Evolutionary conservation across 2,797 vertebrate genomes (phyloP).

Genomic region (Chromis chromis): DNA sequence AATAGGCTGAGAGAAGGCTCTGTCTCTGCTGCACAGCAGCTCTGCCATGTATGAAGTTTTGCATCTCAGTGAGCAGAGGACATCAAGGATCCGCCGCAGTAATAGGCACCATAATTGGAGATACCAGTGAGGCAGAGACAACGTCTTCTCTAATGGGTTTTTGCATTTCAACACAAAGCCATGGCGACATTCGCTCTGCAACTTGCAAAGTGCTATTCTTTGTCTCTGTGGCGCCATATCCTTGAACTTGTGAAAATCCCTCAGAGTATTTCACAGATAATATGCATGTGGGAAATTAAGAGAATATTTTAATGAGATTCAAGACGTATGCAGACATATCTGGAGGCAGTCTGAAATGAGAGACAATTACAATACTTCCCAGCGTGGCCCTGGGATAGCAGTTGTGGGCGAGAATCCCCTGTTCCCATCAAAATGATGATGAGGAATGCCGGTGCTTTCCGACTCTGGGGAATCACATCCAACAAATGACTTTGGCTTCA

Average conservation of each 20-base stretch:
- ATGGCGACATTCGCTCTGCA: slow-evolving; percentile 43
- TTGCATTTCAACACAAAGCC: slow-evolving; percentile 43
- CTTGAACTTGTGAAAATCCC: slow-evolving; percentile 71
- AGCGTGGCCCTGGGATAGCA: slow-evolving; percentile 29
- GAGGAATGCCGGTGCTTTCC: slow-evolving; percentile 40
- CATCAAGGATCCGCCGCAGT: slow-evolving; percentile 43
- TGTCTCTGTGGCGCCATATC: slow-evolving; percentile 50
- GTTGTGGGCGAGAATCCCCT: slow-evolving; percentile 54
- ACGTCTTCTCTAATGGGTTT: slow-evolving; percentile 40
- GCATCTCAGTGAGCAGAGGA: slow-evolving; percentile 41
- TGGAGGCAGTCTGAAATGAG: slow-evolving; percentile 70
- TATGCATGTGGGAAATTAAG: slow-evolving; percentile 74
- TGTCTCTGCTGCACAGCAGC: slow-evolving; percentile 37
- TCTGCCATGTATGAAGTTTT: slow-evolving; percentile 39
- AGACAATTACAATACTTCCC: slow-evolving; percentile 67
- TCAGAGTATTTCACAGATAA: slow-evolving; percentile 68
- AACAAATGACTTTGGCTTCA: slow-evolving; percentile 47
- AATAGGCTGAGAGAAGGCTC: slow-evolving; percentile 25
- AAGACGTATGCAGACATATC: slow-evolving; percentile 68
- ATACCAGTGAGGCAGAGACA: slow-evolving; percentile 45
- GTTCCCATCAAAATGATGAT: slow-evolving; percentile 46
- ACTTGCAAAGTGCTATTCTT: slow-evolving; percentile 33
- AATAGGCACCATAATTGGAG: slow-evolving; percentile 46
- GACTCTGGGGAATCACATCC: slow-evolving; percentile 27
- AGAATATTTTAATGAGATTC: slow-evolving; percentile 75